Evolutionary conservation across 2,113 vertebrate genomes (phyloP).

Genomic region (Albula glossodonta): DNA sequence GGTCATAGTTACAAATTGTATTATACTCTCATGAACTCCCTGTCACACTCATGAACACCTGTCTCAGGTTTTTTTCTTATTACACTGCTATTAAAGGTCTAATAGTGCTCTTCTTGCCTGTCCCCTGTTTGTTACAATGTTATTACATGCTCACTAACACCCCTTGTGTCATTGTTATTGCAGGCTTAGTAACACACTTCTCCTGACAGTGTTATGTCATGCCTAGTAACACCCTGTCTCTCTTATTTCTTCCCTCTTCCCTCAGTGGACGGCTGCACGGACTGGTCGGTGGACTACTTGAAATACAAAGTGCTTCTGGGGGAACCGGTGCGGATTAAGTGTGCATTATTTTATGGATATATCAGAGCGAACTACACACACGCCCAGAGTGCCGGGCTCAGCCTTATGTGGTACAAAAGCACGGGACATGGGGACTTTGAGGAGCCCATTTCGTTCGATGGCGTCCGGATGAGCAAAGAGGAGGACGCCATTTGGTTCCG

Average conservation of each 20-base stretch:
- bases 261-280: slow-evolving; percentile 94
- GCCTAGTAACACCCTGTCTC: not conserved
- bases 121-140: no score
- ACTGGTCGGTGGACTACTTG: slow-evolving; percentile 98
- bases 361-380: slow-evolving; percentile 97
- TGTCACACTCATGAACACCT: no score
- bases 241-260: slow-evolving; percentile 35
- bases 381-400: slow-evolving; percentile 94
- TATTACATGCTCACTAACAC: no score
- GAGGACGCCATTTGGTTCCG: slow-evolving; percentile 99
- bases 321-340: slow-evolving; percentile 97
- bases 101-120: no score
- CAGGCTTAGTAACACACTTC: no score
- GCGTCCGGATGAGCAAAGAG: slow-evolving; percentile 96
- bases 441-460: slow-evolving; percentile 97
- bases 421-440: slow-evolving; percentile 92
- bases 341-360: slow-evolving; percentile 97
- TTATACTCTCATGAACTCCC: no score
- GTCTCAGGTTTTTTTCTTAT: no score
- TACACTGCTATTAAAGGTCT: no score
- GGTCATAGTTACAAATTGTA: no score
- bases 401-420: slow-evolving; percentile 99
- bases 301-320: slow-evolving; percentile 96
- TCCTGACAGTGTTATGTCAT: not conserved
- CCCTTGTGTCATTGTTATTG: no score